phyloP scores from a whole-genome alignment of 2,797 vertebrate genomes.

The Fratercula arctica region DNA sequence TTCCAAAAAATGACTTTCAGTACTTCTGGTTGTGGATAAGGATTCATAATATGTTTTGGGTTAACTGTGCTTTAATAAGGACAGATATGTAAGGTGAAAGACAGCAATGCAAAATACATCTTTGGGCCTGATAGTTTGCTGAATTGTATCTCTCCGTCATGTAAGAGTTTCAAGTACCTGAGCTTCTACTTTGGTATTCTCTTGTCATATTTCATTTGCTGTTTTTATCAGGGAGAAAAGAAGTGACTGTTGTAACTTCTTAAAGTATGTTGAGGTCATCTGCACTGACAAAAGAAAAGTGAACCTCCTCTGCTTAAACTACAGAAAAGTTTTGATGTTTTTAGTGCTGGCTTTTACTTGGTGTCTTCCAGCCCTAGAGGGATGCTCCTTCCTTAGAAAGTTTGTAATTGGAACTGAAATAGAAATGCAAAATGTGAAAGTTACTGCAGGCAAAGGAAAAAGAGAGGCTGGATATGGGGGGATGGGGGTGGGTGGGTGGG shows the following conservation, averaged over 20 bases:
- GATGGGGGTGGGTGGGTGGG: too few species aligned
- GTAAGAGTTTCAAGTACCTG: background rate
- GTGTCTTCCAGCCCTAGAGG: background rate
- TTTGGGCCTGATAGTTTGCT: background rate
- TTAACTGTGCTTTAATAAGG: background rate
- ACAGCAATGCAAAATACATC: background rate
- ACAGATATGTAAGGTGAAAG: background rate
- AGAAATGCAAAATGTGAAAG: background rate
- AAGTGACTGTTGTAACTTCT: background rate
- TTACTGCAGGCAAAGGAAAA: background rate
- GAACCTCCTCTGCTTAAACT: background rate
- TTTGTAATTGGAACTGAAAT: background rate
- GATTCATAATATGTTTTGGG: background rate
- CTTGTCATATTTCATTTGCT: background rate
- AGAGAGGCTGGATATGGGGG: background rate
- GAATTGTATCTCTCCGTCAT: fast-evolving
- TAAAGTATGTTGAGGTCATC: background rate
- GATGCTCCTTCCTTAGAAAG: background rate
- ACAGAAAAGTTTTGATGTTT: background rate
- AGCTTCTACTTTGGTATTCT: background rate
- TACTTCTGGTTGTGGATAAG: background rate
- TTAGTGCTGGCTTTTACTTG: background rate
- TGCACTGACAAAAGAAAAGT: background rate
- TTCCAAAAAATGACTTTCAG: background rate
- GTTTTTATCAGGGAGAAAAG: background rate